These are phyloP conservation scores for Mantis religiosa DNA, from an alignment of 2,888 invertebrate genomes.

Conservation along the genomic window DNA sequence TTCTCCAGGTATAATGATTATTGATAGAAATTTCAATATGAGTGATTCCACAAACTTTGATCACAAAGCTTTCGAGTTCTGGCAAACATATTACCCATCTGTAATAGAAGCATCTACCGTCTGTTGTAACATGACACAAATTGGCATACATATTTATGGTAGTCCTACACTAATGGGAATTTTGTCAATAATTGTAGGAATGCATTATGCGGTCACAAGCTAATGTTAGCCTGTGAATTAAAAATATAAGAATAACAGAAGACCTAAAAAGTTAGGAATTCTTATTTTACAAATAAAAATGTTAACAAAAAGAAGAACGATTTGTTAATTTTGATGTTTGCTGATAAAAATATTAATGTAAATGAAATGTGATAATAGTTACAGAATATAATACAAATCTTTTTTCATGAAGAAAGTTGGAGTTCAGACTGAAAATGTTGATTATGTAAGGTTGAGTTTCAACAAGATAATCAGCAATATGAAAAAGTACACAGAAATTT, in stretches of 20 bases:
- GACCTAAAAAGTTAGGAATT: background rate
- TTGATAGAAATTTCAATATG: constrained; percentile 75
- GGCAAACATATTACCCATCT: constrained; percentile 80
- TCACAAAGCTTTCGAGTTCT: constrained; percentile 74
- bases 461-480: background rate
- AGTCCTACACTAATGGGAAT: background rate
- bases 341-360: background rate
- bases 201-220: background rate
- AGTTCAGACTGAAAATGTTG: background rate
- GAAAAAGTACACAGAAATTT: background rate
- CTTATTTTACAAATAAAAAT: background rate
- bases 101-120: constrained; percentile 67
- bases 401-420: background rate
- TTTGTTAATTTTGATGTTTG: background rate
- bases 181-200: background rate
- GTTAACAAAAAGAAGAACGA: background rate
- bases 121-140: constrained; percentile 60
- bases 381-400: background rate
- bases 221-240: background rate
- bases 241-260: background rate
- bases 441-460: background rate
- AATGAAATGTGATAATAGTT: background rate
- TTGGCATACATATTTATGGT: background rate
- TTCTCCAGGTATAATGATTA: constrained; percentile 65
- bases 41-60: constrained; percentile 63